Base-by-base conservation (phyloP, 1,140 invertebrate genomes). In the Musca domestica region DNA sequence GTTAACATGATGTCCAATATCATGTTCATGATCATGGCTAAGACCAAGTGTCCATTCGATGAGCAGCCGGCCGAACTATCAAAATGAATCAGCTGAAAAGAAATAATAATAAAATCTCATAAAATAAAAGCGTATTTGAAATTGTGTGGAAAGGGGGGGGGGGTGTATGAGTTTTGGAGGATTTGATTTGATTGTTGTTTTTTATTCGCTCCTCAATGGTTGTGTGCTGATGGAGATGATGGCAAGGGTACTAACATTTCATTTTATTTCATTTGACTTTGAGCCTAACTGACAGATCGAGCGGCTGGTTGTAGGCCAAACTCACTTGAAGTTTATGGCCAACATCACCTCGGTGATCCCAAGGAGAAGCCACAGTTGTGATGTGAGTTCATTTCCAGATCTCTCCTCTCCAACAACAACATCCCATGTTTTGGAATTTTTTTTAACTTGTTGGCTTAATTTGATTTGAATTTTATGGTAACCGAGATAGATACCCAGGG, bases 1-100 rank as follows among this genome's bases (percentile, higher is more conserved):
- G 48, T 49, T 49, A 49, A 49, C 48, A 49, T 49, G 48, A 49
- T 49, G 48, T 49, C 48, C 48, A 49, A 49, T 49, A 49, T 49
- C 48, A 49, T 49, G 48, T 49, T 49, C 48, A 49, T 49, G 48
- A 49, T 49, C 48, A 49, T 49, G 48, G 48, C 10, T 19, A 49
- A 49, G 6, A 19, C 48, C n/a, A 20, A 19, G 19, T 6, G 19
- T n/a, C n/a, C 34, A 41, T 30, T 4, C 27, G 27, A 9, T 9
- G 3, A 30, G 27, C 27, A 41, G 34, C 34, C 34, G 34, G 34
- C 6, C 34, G 10, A 41, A 41, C 10, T 12, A 41, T 41, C 34
- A 41, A 41, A 41, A 41, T 41, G 34, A 41, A 41, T 9, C 34
- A 2, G 34, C 34, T 12, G 34, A 5, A 41, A 41, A 41, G 34